Conservation (phyloP, 1,140 invertebrate species). For the Wasmannia auropunctata region DNA sequence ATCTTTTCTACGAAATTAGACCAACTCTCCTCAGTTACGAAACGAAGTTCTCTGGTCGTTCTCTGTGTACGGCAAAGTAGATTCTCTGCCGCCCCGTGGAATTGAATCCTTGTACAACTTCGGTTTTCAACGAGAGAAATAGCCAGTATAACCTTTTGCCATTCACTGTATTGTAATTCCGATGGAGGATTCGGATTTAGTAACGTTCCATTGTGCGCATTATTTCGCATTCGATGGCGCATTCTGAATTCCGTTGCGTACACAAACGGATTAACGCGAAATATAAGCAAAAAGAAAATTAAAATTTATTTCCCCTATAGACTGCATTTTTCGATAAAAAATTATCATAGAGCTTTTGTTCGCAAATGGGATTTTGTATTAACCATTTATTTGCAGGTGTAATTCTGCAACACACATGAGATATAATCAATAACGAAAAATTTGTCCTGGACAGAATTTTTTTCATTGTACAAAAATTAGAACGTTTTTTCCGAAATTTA, state of each 20-base stretch:
- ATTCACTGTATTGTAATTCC: conserved; percentile 45
- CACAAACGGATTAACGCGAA: conserved; percentile 11
- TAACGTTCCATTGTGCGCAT: conserved; percentile 20
- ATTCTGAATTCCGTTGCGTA: conserved; percentile 22
- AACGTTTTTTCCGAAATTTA: conserved; percentile 1
- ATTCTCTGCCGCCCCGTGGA: conserved; percentile 38
- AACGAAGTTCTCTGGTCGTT: conserved; percentile 44
- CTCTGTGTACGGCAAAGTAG: conserved; percentile 51
- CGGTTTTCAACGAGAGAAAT: conserved; percentile 41
- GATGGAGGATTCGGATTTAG: conserved; percentile 42
- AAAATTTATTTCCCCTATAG: background rate
- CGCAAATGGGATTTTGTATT: background rate
- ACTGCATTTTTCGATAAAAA: conserved; percentile 40
- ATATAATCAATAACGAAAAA: conserved; percentile 18
- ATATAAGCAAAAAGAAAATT: background rate
- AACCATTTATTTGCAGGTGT: background rate
- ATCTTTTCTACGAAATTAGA: conserved; percentile 72
- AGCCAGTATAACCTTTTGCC: conserved; percentile 44
- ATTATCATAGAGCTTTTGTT: background rate
- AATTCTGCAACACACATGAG: background rate
- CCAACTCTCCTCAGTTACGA: conserved; percentile 59
- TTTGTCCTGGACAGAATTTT: background rate
- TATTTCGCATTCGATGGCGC: conserved; percentile 27
- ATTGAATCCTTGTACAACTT: conserved; percentile 66
- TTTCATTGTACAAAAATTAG: background rate